Evolutionary conservation across 2,797 vertebrate genomes (phyloP), one percentile per base, ranked within the genome.

Genomic region (Danio aesculapii): DNA sequence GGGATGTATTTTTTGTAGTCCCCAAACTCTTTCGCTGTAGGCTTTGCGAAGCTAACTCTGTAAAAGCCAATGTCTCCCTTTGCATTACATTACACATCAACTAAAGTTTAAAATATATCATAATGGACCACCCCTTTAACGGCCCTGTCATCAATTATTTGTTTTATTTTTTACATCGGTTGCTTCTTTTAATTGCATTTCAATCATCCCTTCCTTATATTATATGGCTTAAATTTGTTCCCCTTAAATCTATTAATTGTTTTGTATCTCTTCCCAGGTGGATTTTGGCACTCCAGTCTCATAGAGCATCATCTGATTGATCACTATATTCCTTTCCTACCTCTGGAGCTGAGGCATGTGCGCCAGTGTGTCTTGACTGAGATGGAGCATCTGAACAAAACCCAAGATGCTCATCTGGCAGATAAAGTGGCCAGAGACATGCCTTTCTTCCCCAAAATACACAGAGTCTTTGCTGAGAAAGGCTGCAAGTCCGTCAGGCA

Each of bases 281-380:
- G 61, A 16, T 66, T 76, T 55, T 12, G 3, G 6, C 59, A 66
- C 11, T 76, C 49, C 0, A 21, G 17, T 11, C 1, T 66, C 1
- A 21, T 76, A 19, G 0, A 66, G 44, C 13, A 76, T 0, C 8
- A 76, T 17, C 30, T 76, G 30, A 1, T 76, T 52, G 74, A 76
- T 30, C 39, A 76, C 13, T 66, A 16, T n/a, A 16, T 76, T 16
- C 74, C 74, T 64, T 76, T 76, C 39, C 50, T 76, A n/a, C 74
- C 74, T 76, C 74, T 76, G 8, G 13, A 30, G 43, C 13, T 66
- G 49, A 76, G 21, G 17, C 62, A 76, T 46, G 74, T 66, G 13
- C 61, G 74, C 5, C 49, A 66, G 39, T 76, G 74, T 16, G 41
- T 46, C 39, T 0, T 46, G 49, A n/a, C 74, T 66, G 50, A 76